Percentiles rank a stretch among this genome's conserved stretches.
Evolutionary conservation across 1,140 invertebrate genomes (phyloP).

Genomic region (Drosophila obscura): DNA sequence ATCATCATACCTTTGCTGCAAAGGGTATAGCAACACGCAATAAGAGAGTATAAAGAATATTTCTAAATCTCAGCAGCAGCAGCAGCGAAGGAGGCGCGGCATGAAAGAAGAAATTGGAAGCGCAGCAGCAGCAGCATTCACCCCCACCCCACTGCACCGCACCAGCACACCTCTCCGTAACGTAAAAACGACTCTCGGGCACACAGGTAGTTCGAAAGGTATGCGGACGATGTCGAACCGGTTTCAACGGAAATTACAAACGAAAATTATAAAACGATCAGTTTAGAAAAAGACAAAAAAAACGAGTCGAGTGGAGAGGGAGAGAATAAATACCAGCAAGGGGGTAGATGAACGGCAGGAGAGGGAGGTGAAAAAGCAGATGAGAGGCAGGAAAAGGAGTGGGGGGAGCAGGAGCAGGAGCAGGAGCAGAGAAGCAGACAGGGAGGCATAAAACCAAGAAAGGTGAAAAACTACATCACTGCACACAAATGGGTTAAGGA

Average conservation of each 20-base stretch:
- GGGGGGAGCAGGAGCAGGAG: not conserved
- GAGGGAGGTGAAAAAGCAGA: not conserved
- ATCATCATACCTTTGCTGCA: not conserved
- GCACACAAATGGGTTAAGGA: slow-evolving; percentile 48
- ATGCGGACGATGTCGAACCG: slow-evolving; percentile 81
- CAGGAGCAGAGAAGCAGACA: not conserved
- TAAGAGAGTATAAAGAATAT: slow-evolving; percentile 70
- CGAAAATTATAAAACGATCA: slow-evolving; percentile 83
- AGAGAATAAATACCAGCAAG: slow-evolving; percentile 13
- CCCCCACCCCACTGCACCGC: slow-evolving; percentile 9
- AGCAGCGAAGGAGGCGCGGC: slow-evolving; percentile 41
- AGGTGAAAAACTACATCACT: slow-evolving; percentile 39
- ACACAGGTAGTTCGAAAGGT: slow-evolving; percentile 77
- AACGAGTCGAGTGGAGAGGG: slow-evolving; percentile 5
- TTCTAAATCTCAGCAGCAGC: slow-evolving; percentile 68
- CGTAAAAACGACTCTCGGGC: slow-evolving; percentile 36
- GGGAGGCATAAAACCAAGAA: slow-evolving; percentile 1
- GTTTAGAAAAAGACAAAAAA: slow-evolving; percentile 71
- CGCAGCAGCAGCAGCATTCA: slow-evolving; percentile 27
- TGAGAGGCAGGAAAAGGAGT: slow-evolving; percentile 6
- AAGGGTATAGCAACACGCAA: slow-evolving; percentile 51
- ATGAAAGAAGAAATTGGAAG: slow-evolving; percentile 25
- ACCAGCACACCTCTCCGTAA: slow-evolving; percentile 7
- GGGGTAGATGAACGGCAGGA: slow-evolving; percentile 20
- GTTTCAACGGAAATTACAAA: slow-evolving; percentile 84